Evolutionary conservation across 2,888 invertebrate genomes (phyloP).

Genomic region (Diadegma fenestrale): DNA sequence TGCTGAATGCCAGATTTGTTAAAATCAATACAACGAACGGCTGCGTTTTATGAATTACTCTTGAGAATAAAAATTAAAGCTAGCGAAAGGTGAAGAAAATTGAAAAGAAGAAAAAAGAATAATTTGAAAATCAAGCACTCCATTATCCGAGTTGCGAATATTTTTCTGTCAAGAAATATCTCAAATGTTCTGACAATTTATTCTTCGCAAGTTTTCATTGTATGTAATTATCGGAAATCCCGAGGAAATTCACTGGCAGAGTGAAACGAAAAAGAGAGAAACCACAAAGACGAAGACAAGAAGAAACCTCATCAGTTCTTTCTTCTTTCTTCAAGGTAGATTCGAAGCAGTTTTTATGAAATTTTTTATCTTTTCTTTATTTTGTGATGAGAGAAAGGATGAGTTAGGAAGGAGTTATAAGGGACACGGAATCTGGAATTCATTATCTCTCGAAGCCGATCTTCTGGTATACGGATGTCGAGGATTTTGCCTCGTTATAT

Average conservation of each 20-base stretch:
- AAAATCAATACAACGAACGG: background rate
- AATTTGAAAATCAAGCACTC: constrained; percentile 13
- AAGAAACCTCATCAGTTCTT: constrained; percentile 45
- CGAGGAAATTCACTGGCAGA: constrained; percentile 42
- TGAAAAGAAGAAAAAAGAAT: background rate
- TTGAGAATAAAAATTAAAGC: background rate
- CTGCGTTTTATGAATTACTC: background rate
- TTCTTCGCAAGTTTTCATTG: constrained; percentile 41
- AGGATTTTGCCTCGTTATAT: constrained; percentile 63
- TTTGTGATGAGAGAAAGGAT: constrained; percentile 22
- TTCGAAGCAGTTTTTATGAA: constrained; percentile 44
- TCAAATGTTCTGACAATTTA: constrained; percentile 42
- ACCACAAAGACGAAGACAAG: constrained; percentile 24
- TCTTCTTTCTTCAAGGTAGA: constrained; percentile 25
- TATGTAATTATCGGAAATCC: constrained; percentile 61
- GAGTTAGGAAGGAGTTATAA: constrained; percentile 36
- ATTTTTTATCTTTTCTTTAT: constrained; percentile 34
- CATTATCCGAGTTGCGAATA: constrained; percentile 9
- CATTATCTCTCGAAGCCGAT: constrained; percentile 59
- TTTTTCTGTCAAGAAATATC: constrained; percentile 30
- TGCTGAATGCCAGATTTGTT: background rate
- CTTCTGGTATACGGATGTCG: constrained; percentile 47
- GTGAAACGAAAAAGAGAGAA: constrained; percentile 27
- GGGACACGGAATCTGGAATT: constrained; percentile 55
- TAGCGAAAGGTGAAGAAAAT: background rate